Conservation (phyloP, 2,797 vertebrate genomes). For the Nyctibius grandis region DNA sequence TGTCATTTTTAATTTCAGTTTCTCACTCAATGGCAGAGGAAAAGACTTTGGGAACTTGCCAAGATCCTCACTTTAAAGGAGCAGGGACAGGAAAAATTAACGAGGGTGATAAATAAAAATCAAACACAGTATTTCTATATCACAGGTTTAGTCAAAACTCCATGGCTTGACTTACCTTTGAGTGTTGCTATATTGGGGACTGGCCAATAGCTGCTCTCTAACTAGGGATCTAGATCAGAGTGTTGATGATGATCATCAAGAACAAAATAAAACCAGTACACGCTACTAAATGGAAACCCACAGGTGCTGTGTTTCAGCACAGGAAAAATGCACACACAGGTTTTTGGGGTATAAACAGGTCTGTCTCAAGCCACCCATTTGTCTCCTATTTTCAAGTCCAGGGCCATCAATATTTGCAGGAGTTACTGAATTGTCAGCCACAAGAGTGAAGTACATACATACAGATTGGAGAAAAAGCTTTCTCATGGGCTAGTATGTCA, state of each 20-base stretch:
- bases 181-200: neutral
- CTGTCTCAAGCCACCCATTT: neutral
- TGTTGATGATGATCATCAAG: neutral
- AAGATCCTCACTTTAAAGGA: conserved; percentile 30
- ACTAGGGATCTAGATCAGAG: neutral
- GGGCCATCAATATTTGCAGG: neutral
- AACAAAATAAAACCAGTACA: neutral
- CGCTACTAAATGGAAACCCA: neutral
- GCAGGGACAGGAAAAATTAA: conserved; percentile 25
- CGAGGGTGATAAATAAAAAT: conserved; percentile 30
- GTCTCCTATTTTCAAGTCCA: neutral
- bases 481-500: neutral
- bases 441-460: neutral
- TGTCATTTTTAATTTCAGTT: conserved; percentile 33
- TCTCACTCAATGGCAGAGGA: neutral
- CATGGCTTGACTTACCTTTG: conserved; percentile 32
- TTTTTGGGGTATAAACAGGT: neutral
- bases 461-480: neutral
- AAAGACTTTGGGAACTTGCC: conserved; percentile 7
- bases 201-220: neutral
- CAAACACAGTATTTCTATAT: conserved; percentile 14
- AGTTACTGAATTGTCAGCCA: neutral
- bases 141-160: conserved; percentile 17
- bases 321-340: neutral
- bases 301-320: neutral